Evolutionary conservation across 2,797 vertebrate species (phyloP), one percentile per base, ranked within the genome.

Genomic region (Sternarchorhynchus goeldii): DNA sequence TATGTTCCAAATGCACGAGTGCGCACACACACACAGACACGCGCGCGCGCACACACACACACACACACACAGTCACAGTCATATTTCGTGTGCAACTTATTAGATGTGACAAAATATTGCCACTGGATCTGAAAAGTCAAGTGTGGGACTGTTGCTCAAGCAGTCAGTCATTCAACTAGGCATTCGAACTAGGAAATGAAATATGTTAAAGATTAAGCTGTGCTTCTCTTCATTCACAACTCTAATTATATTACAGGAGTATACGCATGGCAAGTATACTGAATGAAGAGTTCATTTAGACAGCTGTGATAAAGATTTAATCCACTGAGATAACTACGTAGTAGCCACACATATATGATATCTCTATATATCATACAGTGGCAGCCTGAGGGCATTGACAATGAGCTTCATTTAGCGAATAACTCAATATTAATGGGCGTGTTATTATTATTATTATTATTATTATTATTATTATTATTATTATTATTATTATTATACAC

Each of bases 231-330:
- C 84, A 77, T 76, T 81, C 82, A 82, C 59, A 81, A 60, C 59
- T 70, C 76, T 92, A 91, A 93, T 93, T 92, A 91, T 89, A 83
- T 77, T 81, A 81, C 75, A 79, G 50, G 64, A 84, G 39, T 80
- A 78, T 81, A 81, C 81, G 83, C 56, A 81, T 65, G 62, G 81
- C 67, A 75, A 82, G 67, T 45, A 67, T 88, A 84, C 73, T 84
- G 89, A 90, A 91, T 92, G 85, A 92, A 90, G 86, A 88, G 91
- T 92, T 92, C 90, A 91, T 90, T 89, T 87, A 90, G 90, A 90
- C 88, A 87, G 89, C 89, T 90, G 83, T 83, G 84, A 80, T 81
- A 84, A 76, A 83, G 81, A 77, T 87, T 86, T 81, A 87, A 90
- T 89, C 88, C 81, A 75, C 80, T 66, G 89, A 90, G 90, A 88